Conservation (phyloP, 2,888 invertebrate species). For the Melieria picta region DNA sequence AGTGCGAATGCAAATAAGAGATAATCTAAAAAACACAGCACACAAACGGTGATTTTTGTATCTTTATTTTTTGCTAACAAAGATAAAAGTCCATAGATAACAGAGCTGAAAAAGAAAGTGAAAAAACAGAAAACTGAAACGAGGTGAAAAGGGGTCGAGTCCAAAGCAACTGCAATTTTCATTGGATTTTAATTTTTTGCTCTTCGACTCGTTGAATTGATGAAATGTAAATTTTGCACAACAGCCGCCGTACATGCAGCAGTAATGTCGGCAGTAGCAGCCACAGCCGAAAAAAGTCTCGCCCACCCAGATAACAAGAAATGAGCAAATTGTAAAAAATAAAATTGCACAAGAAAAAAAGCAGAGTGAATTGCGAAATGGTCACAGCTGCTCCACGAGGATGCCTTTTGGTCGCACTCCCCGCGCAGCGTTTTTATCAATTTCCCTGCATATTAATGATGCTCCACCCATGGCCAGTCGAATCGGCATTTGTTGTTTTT, state of each 20-base stretch:
- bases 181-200: constrained; percentile 17
- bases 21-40: not conserved
- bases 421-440: not conserved
- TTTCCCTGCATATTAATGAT: constrained; percentile 19
- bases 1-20: constrained; percentile 43
- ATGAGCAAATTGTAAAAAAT: too few relatives aligned
- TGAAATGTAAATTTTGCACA: constrained; percentile 6
- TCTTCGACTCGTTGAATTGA: constrained; percentile 7
- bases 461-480: not conserved
- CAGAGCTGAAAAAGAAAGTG: too few relatives aligned
- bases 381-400: constrained; percentile 12
- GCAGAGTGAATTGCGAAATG: not conserved
- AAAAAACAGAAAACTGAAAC: not conserved
- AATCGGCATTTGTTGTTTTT: constrained; percentile 9
- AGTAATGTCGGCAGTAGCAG: not conserved
- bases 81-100: too few relatives aligned
- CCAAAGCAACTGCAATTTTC: constrained; percentile 1
- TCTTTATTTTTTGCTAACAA: too few relatives aligned
- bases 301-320: not conserved
- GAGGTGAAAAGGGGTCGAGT: not conserved
- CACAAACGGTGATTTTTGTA: too few relatives aligned
- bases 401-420: constrained; percentile 1
- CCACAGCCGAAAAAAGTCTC: not conserved
- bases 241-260: too few relatives aligned
- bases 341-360: not conserved